Evolutionary conservation across 1,140 invertebrate genomes (phyloP), one percentile per base, ranked within the genome.

Genomic region (Pristionchus pacificus): DNA sequence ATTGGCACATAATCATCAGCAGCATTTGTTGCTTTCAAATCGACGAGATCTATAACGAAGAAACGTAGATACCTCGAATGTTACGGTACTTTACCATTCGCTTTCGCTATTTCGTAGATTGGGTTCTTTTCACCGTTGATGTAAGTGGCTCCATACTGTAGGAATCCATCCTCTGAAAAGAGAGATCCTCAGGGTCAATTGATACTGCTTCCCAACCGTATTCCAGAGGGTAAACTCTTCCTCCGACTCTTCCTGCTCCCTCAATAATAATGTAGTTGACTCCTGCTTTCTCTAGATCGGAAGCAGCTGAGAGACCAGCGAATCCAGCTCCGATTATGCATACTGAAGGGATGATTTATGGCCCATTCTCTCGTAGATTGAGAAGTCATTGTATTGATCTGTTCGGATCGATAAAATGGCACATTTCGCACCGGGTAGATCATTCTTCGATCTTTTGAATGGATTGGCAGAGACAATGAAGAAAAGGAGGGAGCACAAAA

Each of bases 101-200:
- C 60, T 25, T 71, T 38, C 1, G 32, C 69, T 15, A 71, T 57
- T 2, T 25, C 13, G 25, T 71, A 71, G 27, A 71, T 49, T n/a
- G 64, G 38, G 33, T 71, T 71, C 19, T 71, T 63, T 1, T 38
- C n/a, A 1, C 69, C 69, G 38, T 71, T 71, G 0, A 71, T 38
- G 49, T 65, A 71, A 60, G 64, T 63, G 0, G 69, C 69, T 58
- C 69, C 69, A 55, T 28, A 28, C 0, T 71, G 69, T n/a, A 71
- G 60, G 24, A 15, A 29, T 29, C 57, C n/a, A 2, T 60, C 30
- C 24, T 63, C 55, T 33, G 24, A 15, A 59, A 64, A 59, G 58
- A 10, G 13, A 13, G 19, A 57, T 57, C 14, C 24, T 57, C 24
- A 57, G 55, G 14, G 60, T 61, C 24, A 25, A 25, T 61, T 6